Percentiles rank a stretch among this genome's conserved stretches.
Evolutionary conservation across 2,888 invertebrate genomes (phyloP).

Genomic region (Ferrisia virgata): DNA sequence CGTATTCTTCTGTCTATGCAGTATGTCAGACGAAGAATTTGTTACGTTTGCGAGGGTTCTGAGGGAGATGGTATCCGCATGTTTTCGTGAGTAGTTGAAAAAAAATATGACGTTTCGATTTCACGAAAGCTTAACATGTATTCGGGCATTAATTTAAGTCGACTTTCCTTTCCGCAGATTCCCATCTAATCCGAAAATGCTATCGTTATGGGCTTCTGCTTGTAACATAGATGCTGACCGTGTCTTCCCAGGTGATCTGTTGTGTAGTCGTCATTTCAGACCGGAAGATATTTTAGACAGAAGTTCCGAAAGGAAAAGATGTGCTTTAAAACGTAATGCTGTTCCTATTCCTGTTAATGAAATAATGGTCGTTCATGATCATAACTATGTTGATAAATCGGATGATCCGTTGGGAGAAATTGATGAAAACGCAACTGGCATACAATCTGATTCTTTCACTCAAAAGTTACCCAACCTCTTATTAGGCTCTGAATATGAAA

Average conservation of each 20-base stretch:
- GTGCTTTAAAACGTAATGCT: background rate
- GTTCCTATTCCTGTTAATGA: background rate
- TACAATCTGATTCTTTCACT: background rate
- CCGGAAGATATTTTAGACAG: background rate
- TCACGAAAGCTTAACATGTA: too few relatives aligned
- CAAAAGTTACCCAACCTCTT: background rate
- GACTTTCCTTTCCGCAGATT: background rate
- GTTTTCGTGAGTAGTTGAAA: background rate
- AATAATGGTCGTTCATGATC: background rate
- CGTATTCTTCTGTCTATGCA: background rate
- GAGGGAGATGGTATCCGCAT: background rate
- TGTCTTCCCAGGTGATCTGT: background rate
- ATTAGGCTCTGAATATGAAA: background rate
- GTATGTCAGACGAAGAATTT: background rate
- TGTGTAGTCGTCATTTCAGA: background rate
- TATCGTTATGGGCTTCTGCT: background rate
- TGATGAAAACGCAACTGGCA: background rate
- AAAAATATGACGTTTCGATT: too few relatives aligned
- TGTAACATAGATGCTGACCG: background rate
- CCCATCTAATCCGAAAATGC: background rate
- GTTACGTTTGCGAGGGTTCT: background rate
- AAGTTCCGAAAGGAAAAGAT: background rate
- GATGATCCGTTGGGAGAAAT: background rate
- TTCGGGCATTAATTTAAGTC: background rate
- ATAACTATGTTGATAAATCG: background rate